Base-by-base conservation (phyloP, 2,113 vertebrate genomes). In the Callocephalon fimbriatum region DNA sequence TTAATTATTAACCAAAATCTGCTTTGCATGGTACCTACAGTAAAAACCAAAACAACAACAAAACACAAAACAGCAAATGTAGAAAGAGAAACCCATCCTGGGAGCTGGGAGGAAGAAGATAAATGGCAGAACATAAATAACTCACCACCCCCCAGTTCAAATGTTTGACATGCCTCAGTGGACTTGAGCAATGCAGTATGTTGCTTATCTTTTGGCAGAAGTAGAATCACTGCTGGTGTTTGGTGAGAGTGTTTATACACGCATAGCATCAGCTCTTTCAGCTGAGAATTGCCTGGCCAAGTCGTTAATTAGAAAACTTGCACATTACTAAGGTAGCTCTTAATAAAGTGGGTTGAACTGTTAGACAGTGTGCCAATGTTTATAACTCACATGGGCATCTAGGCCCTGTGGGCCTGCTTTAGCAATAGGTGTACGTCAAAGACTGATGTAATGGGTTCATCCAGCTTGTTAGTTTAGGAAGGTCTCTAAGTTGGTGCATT, bases 161-260 rank as follows among this genome's bases (percentile, higher is more conserved):
- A 31, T 31, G 45, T 62, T 67, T 86, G 74, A 65, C 81, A 22
- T 25, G 27, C 89, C 63, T 78, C 56, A 53, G 75, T 67, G 86
- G 83, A 88, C 56, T 88, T 65, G 27, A 90, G 88, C 62, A 92
- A 93, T 50, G 72, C 79, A 38, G 32, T 37, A 29, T 32, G 4
- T 35, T 91, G 89, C 76, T 88, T 87, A 88, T 94, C 79, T 91
- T 1, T 35, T 95, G 73, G 91, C 80, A 83, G 76, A 63, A 89
- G 61, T 18, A 94, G 88, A 86, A 67, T 31, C n/a, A 37, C 65
- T 76, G 73, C 86, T 84, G 59, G n/a, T 65, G 4, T 68, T 90
- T 48, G 73, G 40, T 44, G 75, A 54, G 67, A 90, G 83, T 67
- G 51, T 70, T 91, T 65, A 51, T 40, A 45, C 17, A 6, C 47